Evolutionary conservation across 2,888 invertebrate species (phyloP).

Genomic region (Amiota mariae): DNA sequence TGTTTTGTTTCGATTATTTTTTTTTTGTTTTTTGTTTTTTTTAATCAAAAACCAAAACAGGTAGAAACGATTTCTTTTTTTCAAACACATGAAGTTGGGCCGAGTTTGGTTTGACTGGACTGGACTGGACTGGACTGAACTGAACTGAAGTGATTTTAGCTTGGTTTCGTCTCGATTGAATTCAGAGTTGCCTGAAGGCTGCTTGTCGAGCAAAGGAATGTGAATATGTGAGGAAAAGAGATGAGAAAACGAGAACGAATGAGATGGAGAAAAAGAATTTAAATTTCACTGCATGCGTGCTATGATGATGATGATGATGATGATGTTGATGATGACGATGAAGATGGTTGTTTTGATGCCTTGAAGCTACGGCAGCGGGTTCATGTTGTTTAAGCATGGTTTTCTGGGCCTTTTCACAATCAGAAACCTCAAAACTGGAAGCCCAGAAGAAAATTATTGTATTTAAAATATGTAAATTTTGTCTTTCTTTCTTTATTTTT

Average conservation of each 20-base stretch:
- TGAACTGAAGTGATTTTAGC: background rate
- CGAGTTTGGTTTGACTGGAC: background rate
- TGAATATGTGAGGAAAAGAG: too few relatives aligned
- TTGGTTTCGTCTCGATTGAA: background rate
- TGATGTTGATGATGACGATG: background rate
- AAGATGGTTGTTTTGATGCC: constrained; percentile 9
- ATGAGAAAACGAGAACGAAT: too few relatives aligned
- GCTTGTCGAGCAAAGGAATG: background rate
- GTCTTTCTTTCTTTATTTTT: constrained; percentile 12
- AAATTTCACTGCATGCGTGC: constrained; percentile 21
- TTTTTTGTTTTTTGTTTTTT: constrained; percentile 1
- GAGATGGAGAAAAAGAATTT: background rate
- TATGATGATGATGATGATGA: too few relatives aligned
- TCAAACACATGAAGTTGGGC: background rate
- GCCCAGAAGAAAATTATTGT: constrained; percentile 16
- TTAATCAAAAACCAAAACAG: constrained; percentile 57
- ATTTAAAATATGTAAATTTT: background rate
- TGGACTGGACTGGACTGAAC: background rate
- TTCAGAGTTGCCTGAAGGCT: constrained; percentile 10
- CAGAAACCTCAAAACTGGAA: constrained; percentile 25
- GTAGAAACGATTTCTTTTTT: constrained; percentile 36
- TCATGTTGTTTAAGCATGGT: background rate
- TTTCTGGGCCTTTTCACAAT: background rate
- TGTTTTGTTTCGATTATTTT: background rate
- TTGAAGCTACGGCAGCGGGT: constrained; percentile 11